Conservation (phyloP, 2,113 vertebrate genomes). For the Megaleporinus macrocephalus region DNA sequence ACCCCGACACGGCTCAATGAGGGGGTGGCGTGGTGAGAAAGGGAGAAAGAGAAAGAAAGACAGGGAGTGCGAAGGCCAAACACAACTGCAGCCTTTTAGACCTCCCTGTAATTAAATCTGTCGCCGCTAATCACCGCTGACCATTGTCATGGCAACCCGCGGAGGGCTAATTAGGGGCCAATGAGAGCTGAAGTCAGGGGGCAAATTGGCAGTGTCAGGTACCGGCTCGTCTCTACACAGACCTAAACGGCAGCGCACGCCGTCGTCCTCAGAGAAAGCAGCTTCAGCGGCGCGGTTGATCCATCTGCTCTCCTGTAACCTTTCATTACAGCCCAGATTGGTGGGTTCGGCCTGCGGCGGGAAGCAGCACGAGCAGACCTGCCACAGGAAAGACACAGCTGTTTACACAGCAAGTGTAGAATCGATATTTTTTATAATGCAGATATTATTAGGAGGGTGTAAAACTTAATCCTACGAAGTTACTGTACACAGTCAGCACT, state of each 20-base stretch:
- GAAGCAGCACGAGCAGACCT: neutral
- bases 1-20: slow-evolving; percentile 28
- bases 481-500: too few species aligned
- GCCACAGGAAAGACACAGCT: neutral
- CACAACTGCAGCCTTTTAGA: slow-evolving; percentile 35
- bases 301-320: slow-evolving; percentile 16
- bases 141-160: slow-evolving; percentile 52
- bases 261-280: neutral
- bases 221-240: slow-evolving; percentile 16
- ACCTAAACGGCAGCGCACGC: slow-evolving; percentile 24
- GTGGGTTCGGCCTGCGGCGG: slow-evolving; percentile 29
- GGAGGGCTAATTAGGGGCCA: slow-evolving; percentile 44
- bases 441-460: neutral
- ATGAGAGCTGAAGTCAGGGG: slow-evolving; percentile 33
- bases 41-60: slow-evolving; percentile 18
- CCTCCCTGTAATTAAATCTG: slow-evolving; percentile 58
- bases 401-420: neutral
- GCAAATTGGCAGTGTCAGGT: slow-evolving; percentile 21
- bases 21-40: neutral
- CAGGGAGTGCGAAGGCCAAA: slow-evolving; percentile 21
- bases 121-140: slow-evolving; percentile 56
- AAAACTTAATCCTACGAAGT: too few species aligned
- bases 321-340: slow-evolving; percentile 30
- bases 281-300: neutral
- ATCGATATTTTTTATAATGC: too few species aligned